These are phyloP conservation scores for Paracyclopina nana DNA, from an alignment of 1,140 invertebrate species.

Conservation along the genomic window DNA sequence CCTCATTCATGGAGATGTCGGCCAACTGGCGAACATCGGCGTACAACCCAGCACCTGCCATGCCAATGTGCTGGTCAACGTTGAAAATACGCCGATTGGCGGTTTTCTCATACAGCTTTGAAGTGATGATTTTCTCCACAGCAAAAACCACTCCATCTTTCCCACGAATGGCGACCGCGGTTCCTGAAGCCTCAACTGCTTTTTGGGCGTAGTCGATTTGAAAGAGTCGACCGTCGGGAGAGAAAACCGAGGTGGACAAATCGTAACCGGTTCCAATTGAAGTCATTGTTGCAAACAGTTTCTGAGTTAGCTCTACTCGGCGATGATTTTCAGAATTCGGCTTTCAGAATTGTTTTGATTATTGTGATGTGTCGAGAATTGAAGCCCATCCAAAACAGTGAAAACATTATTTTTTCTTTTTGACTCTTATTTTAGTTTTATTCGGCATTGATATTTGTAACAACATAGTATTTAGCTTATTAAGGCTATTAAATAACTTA, in stretches of 20 bases:
- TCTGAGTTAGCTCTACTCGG: no score
- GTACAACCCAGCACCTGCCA: constrained; percentile 77
- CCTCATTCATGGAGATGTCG: constrained; percentile 69
- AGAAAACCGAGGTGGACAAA: constrained; percentile 97
- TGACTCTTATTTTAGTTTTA: no score
- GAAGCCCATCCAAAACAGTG: no score
- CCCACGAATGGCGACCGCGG: constrained; percentile 41
- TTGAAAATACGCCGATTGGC: constrained; percentile 87
- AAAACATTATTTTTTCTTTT: no score
- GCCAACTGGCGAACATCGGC: constrained; percentile 82
- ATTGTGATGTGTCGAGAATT: no score
- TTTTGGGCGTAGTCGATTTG: constrained; percentile 99
- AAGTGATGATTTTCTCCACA: constrained; percentile 92
- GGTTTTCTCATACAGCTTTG: constrained; percentile 81
- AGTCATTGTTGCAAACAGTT: constrained; percentile 43
- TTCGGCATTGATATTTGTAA: no score
- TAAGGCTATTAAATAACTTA: no score
- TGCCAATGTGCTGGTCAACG: constrained; percentile 81
- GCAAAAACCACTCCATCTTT: constrained; percentile 94
- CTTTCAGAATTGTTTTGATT: no score
- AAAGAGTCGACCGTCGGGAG: constrained; percentile 93
- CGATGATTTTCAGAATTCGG: no score
- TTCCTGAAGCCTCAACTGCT: constrained; percentile 92
- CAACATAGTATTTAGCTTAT: no score
- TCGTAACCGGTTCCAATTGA: constrained; percentile 94